phyloP scores from a whole-genome alignment of 2,888 invertebrate genomes.

The Portevinia maculata region DNA sequence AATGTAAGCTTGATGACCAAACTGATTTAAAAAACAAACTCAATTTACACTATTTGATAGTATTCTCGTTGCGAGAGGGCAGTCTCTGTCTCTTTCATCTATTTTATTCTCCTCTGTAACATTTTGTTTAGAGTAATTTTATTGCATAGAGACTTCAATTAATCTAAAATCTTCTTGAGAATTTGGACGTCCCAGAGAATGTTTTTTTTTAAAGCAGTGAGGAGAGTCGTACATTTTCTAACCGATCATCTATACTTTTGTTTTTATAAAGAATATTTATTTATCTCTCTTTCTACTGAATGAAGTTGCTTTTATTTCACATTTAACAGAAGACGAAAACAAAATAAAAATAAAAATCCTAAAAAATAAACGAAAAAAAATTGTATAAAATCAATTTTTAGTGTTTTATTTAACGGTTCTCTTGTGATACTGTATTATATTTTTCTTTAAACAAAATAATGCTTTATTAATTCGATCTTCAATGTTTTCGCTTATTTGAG shows the following conservation, averaged over 20 bases:
- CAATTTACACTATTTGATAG: conserved; percentile 23
- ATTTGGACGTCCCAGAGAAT: conserved; percentile 4
- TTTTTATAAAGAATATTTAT: conserved; percentile 72
- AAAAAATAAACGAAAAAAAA: conserved; percentile 63
- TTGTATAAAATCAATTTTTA: conserved; percentile 5
- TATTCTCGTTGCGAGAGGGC: conserved; percentile 25
- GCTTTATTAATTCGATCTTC: too few relatives aligned
- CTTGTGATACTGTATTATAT: too few relatives aligned
- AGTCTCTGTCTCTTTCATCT: conserved; percentile 4
- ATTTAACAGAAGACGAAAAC: conserved; percentile 69
- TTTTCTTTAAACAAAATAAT: too few relatives aligned
- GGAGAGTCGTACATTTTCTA: conserved; percentile 56
- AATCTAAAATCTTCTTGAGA: conserved; percentile 22
- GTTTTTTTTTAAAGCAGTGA: conserved; percentile 32
- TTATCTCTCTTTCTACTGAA: conserved; percentile 71
- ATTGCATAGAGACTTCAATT: conserved; percentile 17
- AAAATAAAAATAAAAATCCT: conserved; percentile 53
- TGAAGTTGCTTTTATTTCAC: conserved; percentile 66
- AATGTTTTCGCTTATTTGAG: too few relatives aligned
- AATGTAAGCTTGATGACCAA: conserved; percentile 46
- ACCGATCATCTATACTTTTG: conserved; percentile 62
- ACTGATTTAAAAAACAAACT: conserved; percentile 36
- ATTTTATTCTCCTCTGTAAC: conserved; percentile 12
- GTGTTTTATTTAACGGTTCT: conserved; percentile 6
- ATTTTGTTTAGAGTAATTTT: conserved; percentile 19